Conservation (phyloP, 2,797 vertebrate genomes). For the Mionectes olivaceus region DNA sequence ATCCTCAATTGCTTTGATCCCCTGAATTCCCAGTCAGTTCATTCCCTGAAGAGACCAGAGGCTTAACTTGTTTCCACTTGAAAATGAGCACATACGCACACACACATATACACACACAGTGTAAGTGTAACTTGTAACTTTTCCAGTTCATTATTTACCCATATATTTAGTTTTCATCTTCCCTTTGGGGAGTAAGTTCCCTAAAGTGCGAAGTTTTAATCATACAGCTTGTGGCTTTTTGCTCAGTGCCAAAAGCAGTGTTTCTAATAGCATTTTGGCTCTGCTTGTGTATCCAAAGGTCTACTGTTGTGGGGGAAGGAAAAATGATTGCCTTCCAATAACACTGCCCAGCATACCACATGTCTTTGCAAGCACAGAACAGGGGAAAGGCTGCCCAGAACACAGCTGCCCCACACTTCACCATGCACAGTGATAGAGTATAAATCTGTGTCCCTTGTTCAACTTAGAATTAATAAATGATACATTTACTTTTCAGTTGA, state of each 20-base stretch:
- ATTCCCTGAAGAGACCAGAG: slow-evolving; percentile 42
- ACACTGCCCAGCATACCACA: background rate
- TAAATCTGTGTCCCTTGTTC: background rate
- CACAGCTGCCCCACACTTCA: background rate
- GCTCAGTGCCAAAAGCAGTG: background rate
- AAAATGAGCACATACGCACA: background rate
- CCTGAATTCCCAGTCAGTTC: slow-evolving; percentile 33
- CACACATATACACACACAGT: background rate
- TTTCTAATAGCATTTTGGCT: slow-evolving; percentile 38
- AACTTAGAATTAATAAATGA: background rate
- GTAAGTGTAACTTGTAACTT: slow-evolving; percentile 10
- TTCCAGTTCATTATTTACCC: slow-evolving; percentile 46
- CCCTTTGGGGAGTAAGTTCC: background rate
- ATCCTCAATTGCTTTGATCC: slow-evolving; percentile 36
- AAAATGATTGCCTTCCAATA: slow-evolving; percentile 16
- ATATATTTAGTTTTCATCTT: slow-evolving; percentile 48
- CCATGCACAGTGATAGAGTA: background rate
- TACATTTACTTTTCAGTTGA: background rate
- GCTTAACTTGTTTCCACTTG: slow-evolving; percentile 5
- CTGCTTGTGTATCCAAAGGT: background rate
- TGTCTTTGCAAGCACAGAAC: background rate
- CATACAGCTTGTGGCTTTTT: slow-evolving; percentile 11
- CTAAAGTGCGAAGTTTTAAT: slow-evolving; percentile 43
- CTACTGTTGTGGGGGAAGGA: background rate
- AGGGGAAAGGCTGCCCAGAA: background rate